Evolutionary conservation across 2,888 invertebrate species (phyloP), one percentile per base, ranked within the genome.

Genomic region (Ochropleura plecta): DNA sequence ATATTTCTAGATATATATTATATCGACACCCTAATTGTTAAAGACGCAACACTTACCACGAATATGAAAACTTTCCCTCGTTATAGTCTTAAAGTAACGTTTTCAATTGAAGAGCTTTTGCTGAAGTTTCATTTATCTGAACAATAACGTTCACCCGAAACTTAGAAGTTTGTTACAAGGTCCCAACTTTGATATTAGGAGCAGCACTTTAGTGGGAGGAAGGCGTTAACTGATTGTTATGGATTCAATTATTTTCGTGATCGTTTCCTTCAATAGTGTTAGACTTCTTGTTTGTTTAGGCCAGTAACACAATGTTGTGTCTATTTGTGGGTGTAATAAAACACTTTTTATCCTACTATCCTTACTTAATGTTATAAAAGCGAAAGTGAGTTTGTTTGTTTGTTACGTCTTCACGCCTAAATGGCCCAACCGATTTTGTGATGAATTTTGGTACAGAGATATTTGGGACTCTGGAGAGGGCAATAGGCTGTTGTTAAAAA

Each of bases 121-220:
- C 77, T 72, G 48, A 86, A 85, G 85, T 85, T 86, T 76, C 84
- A 80, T 78, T 78, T 78, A 66, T 73, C 46, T 59, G 57, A 78
- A 81, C 84, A 84, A 76, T 84, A 86, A 81, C 64, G 73, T 64
- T 66, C 67, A 65, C 68, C 76, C 65, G 20, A 76, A 85, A 84
- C 84, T 86, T 84, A 63, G 49, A 74, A 79, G 48, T 78, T 84
- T 63, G 71, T 85, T 57, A 76, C 68, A 20, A 75, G 60, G 49
- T 18, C 48, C 53, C 46, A 85, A 85, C 82, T 85, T 85, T 57
- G 69, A 79, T 79, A 79, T 84, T 82, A 84, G 71, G 42, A 71
- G 46, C 70, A 60, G 42, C 70, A 63, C 63, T 66, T 71, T 77
- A 76, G 62, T 73, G 20, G 16, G 68, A 68, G 81, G 49, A 51